Conservation (phyloP, 2,113 vertebrate species). For the Spea multiplicata region DNA sequence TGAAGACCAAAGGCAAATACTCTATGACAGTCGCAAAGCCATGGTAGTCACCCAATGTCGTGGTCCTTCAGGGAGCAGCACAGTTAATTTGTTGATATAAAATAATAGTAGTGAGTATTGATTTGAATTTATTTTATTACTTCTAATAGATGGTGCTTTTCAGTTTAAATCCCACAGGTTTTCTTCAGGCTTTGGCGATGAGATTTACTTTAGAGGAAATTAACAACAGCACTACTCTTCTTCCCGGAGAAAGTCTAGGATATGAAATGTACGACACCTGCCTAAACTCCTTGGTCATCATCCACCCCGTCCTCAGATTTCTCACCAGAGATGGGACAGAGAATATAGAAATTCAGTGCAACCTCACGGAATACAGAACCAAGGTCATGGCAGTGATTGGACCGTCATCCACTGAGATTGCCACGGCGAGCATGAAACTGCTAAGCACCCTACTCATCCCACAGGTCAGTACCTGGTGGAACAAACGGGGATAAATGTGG, state of each 20-base stretch:
- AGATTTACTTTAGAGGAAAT: slow-evolving; percentile 83
- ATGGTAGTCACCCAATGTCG: too few relatives aligned
- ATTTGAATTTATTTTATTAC: too few relatives aligned
- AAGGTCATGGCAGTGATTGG: slow-evolving; percentile 77
- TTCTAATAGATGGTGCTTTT: not conserved
- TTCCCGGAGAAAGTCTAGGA: slow-evolving; percentile 73
- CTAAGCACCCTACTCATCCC: slow-evolving; percentile 81
- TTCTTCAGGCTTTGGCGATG: slow-evolving; percentile 72
- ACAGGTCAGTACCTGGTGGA: slow-evolving; percentile 64
- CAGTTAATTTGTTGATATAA: too few relatives aligned
- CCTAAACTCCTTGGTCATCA: slow-evolving; percentile 60
- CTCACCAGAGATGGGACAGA: slow-evolving; percentile 54
- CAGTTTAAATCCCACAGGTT: slow-evolving; percentile 60
- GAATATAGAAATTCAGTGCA: slow-evolving; percentile 59
- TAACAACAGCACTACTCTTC: slow-evolving; percentile 71
- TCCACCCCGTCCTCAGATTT: slow-evolving; percentile 71
- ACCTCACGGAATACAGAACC: slow-evolving; percentile 75
- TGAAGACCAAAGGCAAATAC: too few relatives aligned
- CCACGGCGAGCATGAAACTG: slow-evolving; percentile 70
- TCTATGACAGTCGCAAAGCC: too few relatives aligned
- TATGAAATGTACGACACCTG: slow-evolving; percentile 74
- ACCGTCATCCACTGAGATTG: slow-evolving; percentile 67
- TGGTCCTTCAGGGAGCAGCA: too few relatives aligned
- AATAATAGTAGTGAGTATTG: too few relatives aligned
- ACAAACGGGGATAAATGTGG: too few relatives aligned